Evolutionary conservation across 1,140 invertebrate species (phyloP), one percentile per base, ranked within the genome.

Genomic region (Cotesia typhae): DNA sequence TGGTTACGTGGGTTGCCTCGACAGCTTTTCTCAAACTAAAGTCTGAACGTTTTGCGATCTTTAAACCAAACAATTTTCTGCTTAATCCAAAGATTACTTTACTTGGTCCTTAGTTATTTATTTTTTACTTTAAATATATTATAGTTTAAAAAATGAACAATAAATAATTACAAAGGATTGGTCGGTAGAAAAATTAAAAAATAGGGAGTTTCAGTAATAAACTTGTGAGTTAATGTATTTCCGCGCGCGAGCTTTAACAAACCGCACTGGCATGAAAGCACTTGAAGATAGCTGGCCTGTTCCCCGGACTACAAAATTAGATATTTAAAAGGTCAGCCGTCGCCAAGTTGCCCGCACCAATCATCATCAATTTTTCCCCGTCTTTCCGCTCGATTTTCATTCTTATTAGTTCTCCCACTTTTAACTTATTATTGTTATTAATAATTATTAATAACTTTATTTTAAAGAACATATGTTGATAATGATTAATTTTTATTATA

Each of bases 11-110:
- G 60, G 89, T 85, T 73, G 91, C 91, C 73, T 91, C 88, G 61
- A 91, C 89, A 52, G 90, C 89, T 80, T 92, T 91, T 52, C 90
- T 85, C 36, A 91, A 87, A 77, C 91, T 91, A 80, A 92, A 91
- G 76, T 91, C 90, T 71, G 91, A 89, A 55, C 91, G 89, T 83
- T 91, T 92, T 66, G 88, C 88, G 76, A 91, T 84, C 82, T 89
- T 90, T 69, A 70, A 72, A 74, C 59, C 38, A 73, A 72, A 55
- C 7, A 20, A 9, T 59, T 9, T 20, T 28, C 4, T 55, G n/a
- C n/a, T 14, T 20, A 20, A 52, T 70, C 38, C 17, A 70, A 17
- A 10, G 61, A 47, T 35, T 28, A 28, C 1, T 28, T 28, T 28
- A 28, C 28, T 28, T 28, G 28, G 28, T 28, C 28, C 28, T 28